phyloP scores from a whole-genome alignment of 2,797 vertebrate species.

The Malurus splendens region DNA sequence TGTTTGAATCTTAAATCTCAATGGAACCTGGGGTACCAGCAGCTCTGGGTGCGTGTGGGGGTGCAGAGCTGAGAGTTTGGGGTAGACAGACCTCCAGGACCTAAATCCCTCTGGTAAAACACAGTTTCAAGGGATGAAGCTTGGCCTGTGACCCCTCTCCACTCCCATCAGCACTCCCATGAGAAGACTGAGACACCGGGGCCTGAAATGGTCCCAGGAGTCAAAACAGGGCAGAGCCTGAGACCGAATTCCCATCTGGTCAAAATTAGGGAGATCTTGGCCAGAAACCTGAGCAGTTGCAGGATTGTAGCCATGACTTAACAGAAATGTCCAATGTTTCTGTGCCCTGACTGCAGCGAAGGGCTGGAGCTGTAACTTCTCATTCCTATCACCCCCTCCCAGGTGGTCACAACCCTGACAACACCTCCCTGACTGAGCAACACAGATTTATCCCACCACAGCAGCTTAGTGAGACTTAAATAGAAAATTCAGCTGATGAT shows the following conservation, averaged over 20 bases:
- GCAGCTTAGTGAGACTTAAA: neutral
- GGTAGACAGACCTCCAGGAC: neutral
- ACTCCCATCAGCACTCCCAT: neutral
- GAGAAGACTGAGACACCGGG: neutral
- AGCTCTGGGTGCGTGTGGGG: neutral
- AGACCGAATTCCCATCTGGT: neutral
- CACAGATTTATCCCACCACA: neutral
- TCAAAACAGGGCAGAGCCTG: neutral
- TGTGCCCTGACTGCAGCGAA: neutral
- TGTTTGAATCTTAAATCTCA: neutral
- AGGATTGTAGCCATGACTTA: neutral
- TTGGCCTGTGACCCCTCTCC: rapidly evolving
- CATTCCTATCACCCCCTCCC: neutral
- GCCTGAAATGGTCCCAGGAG: neutral
- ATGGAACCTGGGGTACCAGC: rapidly evolving
- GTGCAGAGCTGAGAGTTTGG: neutral
- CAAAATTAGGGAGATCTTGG: neutral
- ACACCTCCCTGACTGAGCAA: neutral
- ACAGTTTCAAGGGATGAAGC: neutral
- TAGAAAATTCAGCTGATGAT: neutral
- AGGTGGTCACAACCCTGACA: neutral
- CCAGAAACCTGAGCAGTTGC: neutral
- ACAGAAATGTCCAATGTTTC: neutral
- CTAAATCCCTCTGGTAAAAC: neutral
- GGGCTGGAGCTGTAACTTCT: neutral